Evolutionary conservation across 2,888 invertebrate genomes (phyloP).

Genomic region (Himalopsyche anomala): DNA sequence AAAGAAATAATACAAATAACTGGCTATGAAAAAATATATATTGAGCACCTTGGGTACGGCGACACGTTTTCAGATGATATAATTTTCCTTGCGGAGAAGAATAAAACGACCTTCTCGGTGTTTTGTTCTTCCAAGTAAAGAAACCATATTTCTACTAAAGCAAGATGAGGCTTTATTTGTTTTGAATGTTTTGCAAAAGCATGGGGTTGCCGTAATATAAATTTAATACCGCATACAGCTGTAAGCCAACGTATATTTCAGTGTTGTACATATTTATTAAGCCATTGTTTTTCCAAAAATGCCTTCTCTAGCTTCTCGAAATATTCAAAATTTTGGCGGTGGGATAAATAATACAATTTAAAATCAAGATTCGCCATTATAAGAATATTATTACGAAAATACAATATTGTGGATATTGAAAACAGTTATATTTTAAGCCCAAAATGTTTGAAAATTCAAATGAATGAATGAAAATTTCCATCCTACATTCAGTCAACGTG

Average conservation of each 20-base stretch:
- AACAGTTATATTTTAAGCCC: too few species aligned
- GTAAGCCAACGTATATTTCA: background rate
- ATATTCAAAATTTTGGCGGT: too few species aligned
- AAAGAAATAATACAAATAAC: too few species aligned
- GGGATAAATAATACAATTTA: too few species aligned
- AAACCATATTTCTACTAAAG: background rate
- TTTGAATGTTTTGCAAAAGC: constrained; percentile 7
- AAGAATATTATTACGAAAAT: too few species aligned
- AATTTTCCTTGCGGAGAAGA: background rate
- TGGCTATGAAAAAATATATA: too few species aligned
- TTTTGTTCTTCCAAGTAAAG: background rate
- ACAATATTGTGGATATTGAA: too few species aligned
- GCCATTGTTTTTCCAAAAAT: background rate
- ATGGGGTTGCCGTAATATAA: background rate
- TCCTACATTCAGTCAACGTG: too few species aligned
- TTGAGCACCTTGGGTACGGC: background rate
- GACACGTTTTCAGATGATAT: background rate
- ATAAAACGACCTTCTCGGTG: background rate
- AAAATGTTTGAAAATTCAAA: too few species aligned
- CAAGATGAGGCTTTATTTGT: constrained; percentile 19
- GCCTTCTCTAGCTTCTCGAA: background rate
- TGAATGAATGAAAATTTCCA: too few species aligned
- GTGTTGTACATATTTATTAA: constrained; percentile 2
- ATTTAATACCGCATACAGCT: constrained; percentile 22
- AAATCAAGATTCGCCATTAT: too few species aligned